phyloP scores from a whole-genome alignment of 2,797 vertebrate genomes.

The Austrolebias charrua region DNA sequence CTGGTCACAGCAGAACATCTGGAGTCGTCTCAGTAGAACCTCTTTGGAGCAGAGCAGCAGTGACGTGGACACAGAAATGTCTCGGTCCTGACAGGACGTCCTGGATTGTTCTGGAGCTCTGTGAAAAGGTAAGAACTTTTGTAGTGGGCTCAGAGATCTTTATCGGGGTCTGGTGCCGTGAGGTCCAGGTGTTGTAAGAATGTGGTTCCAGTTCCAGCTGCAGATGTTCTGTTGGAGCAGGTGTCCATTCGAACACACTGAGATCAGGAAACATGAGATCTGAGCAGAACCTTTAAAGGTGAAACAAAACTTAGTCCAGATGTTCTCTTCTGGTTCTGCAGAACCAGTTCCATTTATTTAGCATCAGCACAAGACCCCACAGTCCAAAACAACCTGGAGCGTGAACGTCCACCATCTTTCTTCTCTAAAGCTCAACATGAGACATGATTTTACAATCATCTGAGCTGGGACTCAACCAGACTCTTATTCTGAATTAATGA shows the following conservation, averaged over 20 bases:
- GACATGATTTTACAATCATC: no score
- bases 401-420: no score
- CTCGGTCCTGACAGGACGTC: constrained; percentile 7
- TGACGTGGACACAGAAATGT: constrained; percentile 23
- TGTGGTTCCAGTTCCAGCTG: no score
- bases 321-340: no score
- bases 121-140: constrained; percentile 32
- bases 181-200: neutral
- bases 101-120: constrained; percentile 6
- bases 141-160: neutral
- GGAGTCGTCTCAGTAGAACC: neutral
- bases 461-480: no score
- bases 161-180: no score
- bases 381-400: neutral
- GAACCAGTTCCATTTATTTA: neutral
- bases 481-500: no score
- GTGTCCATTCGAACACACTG: no score
- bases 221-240: no score
- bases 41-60: neutral
- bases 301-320: neutral
- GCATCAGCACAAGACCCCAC: neutral
- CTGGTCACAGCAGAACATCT: neutral
- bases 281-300: neutral
- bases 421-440: no score
- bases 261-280: neutral